Percentiles rank a stretch among this genome's conserved stretches.
phyloP scores from a whole-genome alignment of 2,797 vertebrate species.

The Trematomus bernacchii region DNA sequence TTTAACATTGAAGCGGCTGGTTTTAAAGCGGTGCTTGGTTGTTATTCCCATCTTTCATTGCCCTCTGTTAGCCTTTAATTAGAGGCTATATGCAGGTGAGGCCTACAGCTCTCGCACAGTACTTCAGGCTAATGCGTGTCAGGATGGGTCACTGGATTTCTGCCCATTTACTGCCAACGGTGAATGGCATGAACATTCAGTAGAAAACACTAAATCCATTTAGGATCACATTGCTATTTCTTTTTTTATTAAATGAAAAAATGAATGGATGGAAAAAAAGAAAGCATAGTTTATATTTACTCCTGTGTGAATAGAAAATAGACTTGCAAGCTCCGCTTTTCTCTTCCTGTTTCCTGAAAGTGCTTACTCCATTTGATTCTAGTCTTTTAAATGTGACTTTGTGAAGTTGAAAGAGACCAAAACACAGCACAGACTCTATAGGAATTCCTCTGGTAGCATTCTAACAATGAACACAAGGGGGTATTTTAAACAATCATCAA shows the following conservation, averaged over 20 bases:
- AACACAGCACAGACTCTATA: conserved; percentile 11
- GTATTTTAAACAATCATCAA: conserved; percentile 40
- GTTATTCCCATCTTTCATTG: conserved; percentile 38
- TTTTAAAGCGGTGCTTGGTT: conserved; percentile 39
- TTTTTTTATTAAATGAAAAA: conserved; percentile 25
- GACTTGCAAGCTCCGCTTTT: neutral
- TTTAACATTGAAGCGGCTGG: conserved; percentile 26
- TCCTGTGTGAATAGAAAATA: conserved; percentile 8
- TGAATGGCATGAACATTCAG: conserved; percentile 58
- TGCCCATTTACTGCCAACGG: conserved; percentile 46
- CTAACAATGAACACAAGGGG: conserved; percentile 23
- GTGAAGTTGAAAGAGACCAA: conserved; percentile 48
- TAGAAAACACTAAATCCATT: conserved; percentile 52
- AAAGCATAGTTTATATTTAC: neutral
- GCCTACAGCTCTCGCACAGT: conserved; percentile 47
- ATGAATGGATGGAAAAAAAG: conserved; percentile 31
- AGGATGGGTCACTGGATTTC: conserved; percentile 60
- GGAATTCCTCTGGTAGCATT: conserved; percentile 37
- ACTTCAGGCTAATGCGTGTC: conserved; percentile 61
- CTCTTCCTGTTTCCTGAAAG: conserved; percentile 44
- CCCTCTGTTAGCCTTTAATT: conserved; percentile 66
- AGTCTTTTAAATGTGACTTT: conserved; percentile 46
- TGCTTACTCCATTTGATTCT: conserved; percentile 41
- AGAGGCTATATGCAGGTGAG: conserved; percentile 60
- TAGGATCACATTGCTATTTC: conserved; percentile 24